Evolutionary conservation across 2,888 invertebrate species (phyloP).

Genomic region (Nomada fucata): DNA sequence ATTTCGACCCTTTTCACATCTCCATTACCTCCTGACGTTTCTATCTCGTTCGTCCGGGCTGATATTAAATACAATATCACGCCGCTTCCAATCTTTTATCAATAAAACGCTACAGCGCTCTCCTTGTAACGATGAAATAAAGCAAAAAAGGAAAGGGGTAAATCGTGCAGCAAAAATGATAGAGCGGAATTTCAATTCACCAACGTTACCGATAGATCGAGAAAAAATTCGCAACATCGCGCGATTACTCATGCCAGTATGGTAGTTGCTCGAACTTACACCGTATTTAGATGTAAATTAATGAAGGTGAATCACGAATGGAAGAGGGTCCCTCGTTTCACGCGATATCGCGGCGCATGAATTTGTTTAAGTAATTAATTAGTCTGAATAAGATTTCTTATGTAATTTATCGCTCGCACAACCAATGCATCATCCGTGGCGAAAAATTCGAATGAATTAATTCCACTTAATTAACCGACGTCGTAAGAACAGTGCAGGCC

Average conservation of each 20-base stretch:
- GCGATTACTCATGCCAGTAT: slow-evolving; percentile 45
- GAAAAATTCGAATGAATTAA: slow-evolving; percentile 54
- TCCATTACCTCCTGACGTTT: not conserved
- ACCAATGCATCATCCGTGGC: slow-evolving; percentile 40
- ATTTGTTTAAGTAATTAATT: slow-evolving; percentile 60
- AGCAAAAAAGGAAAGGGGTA: not conserved
- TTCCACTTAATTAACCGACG: slow-evolving; percentile 54
- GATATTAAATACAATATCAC: not conserved
- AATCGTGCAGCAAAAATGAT: not conserved
- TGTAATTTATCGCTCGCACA: slow-evolving; percentile 49
- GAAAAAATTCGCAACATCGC: slow-evolving; percentile 31
- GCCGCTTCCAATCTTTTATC: slow-evolving; percentile 4
- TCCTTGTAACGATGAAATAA: too few relatives aligned
- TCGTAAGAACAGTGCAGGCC: slow-evolving; percentile 12
- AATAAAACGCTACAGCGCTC: too few relatives aligned
- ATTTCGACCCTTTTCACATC: slow-evolving; percentile 23
- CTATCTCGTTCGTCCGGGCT: slow-evolving; percentile 3
- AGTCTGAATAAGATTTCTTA: slow-evolving; percentile 50
- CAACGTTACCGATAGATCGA: not conserved
- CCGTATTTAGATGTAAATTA: slow-evolving; percentile 61
- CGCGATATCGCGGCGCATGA: slow-evolving; percentile 46
- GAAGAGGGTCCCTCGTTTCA: slow-evolving; percentile 18
- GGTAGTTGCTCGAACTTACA: slow-evolving; percentile 39
- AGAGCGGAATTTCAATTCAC: slow-evolving; percentile 22
- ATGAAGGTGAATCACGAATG: slow-evolving; percentile 57